Conservation (phyloP, 2,797 vertebrate species). For the Eptatretus atami region DNA sequence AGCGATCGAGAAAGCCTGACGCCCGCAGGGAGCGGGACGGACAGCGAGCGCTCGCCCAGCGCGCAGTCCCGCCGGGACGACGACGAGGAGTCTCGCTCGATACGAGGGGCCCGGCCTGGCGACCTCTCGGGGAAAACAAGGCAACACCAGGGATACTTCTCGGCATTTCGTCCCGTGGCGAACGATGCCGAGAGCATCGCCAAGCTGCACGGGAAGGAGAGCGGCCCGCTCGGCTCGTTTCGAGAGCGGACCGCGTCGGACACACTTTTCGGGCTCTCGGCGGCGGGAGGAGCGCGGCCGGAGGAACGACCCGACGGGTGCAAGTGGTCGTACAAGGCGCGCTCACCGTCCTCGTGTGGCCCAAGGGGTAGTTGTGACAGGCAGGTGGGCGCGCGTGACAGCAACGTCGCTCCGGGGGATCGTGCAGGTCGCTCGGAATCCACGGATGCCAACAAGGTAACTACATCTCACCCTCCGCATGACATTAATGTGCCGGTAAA, state of each 20-base stretch:
- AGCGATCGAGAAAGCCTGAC: background rate
- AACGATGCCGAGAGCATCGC: slow-evolving; percentile 59
- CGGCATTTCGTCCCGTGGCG: slow-evolving; percentile 59
- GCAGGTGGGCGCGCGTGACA: no score
- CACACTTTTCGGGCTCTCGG: slow-evolving; percentile 17
- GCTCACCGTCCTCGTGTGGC: no score
- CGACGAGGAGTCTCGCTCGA: background rate
- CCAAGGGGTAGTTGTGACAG: no score
- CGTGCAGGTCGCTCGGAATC: no score
- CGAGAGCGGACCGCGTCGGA: slow-evolving; percentile 14
- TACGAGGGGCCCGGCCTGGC: slow-evolving; percentile 7
- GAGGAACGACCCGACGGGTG: slow-evolving; percentile 16
- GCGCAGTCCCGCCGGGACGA: background rate
- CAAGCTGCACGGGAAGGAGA: slow-evolving; percentile 33
- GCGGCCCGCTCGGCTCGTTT: slow-evolving; percentile 13
- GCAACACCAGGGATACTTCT: slow-evolving; percentile 25
- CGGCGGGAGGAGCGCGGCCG: slow-evolving; percentile 39
- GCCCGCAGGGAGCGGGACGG: background rate
- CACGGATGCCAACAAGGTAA: no score
- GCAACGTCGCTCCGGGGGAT: no score
- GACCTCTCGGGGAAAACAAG: slow-evolving; percentile 9
- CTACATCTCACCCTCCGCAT: no score
- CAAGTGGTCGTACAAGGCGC: slow-evolving; percentile 14
- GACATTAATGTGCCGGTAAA: no score
- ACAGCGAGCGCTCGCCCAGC: background rate